phyloP scores from a whole-genome alignment of 2,797 vertebrate species.

The Micropoecilia bifurca region DNA sequence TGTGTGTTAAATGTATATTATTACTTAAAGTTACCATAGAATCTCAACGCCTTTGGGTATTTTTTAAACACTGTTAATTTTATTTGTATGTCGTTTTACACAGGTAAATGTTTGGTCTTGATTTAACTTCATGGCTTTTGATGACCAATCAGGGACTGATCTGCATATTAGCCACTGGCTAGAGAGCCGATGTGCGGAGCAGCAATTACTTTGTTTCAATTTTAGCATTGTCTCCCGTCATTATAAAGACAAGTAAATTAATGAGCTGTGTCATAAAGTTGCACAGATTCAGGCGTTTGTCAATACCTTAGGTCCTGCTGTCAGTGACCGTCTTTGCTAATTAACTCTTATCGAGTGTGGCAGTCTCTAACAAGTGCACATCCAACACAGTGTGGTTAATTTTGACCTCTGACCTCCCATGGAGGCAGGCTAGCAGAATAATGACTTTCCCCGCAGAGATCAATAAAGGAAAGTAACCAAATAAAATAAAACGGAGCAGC shows the following conservation, averaged over 20 bases:
- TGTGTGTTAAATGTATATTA: not conserved
- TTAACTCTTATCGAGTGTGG: constrained; percentile 44
- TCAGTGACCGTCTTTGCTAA: not conserved
- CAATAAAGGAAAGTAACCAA: constrained; percentile 39
- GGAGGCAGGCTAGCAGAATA: constrained; percentile 12
- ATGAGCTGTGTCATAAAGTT: not conserved
- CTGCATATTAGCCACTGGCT: not conserved
- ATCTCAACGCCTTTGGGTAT: not conserved
- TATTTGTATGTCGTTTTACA: not conserved
- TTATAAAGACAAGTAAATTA: not conserved
- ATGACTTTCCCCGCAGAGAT: constrained; percentile 30
- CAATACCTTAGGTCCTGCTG: constrained; percentile 2
- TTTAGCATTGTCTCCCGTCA: not conserved
- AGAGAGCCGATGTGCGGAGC: not conserved
- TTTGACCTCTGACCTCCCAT: constrained; percentile 51
- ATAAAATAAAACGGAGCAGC: constrained; percentile 3
- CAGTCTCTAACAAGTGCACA: constrained; percentile 25
- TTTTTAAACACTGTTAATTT: not conserved
- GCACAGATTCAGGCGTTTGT: not conserved
- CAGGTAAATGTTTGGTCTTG: not conserved
- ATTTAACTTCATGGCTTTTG: not conserved
- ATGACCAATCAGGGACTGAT: not conserved
- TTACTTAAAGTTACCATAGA: not conserved
- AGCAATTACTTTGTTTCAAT: not conserved
- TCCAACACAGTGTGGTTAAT: constrained; percentile 19